phyloP scores from a whole-genome alignment of 2,888 invertebrate species.

The Drosophila recens region DNA sequence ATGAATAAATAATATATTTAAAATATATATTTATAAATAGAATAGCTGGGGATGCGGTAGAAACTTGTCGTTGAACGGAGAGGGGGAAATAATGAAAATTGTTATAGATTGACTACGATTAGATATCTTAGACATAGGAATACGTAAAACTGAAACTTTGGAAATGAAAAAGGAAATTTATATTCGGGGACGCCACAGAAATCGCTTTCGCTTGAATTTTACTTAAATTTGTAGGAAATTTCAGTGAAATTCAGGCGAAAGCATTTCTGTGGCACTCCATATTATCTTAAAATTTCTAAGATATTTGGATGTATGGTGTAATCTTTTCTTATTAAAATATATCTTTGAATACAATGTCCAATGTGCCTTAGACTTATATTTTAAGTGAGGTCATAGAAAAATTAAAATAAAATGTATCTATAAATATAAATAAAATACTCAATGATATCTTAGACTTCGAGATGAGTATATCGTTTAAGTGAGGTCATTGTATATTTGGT shows the following conservation, averaged over 20 bases:
- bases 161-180: too few species aligned
- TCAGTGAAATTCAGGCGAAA: too few species aligned
- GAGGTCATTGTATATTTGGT: neutral
- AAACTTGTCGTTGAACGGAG: neutral
- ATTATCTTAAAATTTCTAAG: too few species aligned
- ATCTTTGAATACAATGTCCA: neutral
- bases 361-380: too few species aligned
- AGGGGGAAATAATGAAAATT: neutral
- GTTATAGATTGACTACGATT: neutral
- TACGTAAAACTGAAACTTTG: too few species aligned
- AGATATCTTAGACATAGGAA: neutral
- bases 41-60: neutral
- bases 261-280: too few species aligned
- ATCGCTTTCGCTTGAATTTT: too few species aligned
- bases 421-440: neutral
- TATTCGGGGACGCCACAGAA: too few species aligned
- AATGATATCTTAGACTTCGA: neutral
- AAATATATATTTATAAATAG: slow-evolving; percentile 10
- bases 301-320: too few species aligned
- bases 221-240: too few species aligned
- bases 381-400: too few species aligned
- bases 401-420: neutral
- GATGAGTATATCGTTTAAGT: neutral
- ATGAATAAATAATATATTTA: slow-evolving; percentile 30
- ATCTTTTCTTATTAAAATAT: neutral